A percentile compares a stretch with the other conserved stretches of the same genome.
phyloP scores from a whole-genome alignment of 2,797 vertebrate species.

The Cyclopterus lumpus region DNA sequence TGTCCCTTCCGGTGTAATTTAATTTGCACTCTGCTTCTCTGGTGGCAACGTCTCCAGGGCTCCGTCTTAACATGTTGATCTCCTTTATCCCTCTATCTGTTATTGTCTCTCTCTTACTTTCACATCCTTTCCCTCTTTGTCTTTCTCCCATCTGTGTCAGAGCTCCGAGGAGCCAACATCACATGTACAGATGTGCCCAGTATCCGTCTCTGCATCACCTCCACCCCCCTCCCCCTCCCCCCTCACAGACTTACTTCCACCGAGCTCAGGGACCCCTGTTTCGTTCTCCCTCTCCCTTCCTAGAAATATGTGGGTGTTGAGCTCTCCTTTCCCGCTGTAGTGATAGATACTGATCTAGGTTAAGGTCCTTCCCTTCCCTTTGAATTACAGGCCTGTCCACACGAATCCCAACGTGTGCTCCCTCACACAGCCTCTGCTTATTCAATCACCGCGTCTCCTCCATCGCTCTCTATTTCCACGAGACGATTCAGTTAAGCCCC shows the following conservation, averaged over 20 bases:
- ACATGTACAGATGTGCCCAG: conserved; percentile 45
- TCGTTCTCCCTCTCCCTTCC: conserved; percentile 36
- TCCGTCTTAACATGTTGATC: conserved; percentile 74
- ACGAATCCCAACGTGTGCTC: conserved; percentile 50
- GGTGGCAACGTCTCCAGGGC: conserved; percentile 79
- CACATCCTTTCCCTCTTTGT: conserved; percentile 62
- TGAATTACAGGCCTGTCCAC: conserved; percentile 73
- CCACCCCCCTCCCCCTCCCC: conserved; percentile 18
- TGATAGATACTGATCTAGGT: conserved; percentile 75
- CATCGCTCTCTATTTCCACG: conserved; percentile 36
- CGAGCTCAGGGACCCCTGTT: conserved; percentile 32
- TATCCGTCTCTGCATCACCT: conserved; percentile 43
- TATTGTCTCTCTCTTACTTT: conserved; percentile 64
- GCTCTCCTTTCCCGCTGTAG: conserved; percentile 54
- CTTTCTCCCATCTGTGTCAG: conserved; percentile 70
- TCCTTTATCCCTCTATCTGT: conserved; percentile 62
- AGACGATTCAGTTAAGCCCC: conserved; percentile 20
- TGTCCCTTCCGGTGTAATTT: conserved; percentile 87
- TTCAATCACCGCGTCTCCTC: conserved; percentile 52
- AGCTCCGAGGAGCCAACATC: conserved; percentile 51
- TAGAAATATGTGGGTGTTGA: conserved; percentile 59
- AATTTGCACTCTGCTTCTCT: conserved; percentile 85
- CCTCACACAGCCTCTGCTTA: conserved; percentile 38
- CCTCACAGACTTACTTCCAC: conserved; percentile 28
- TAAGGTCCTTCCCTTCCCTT: conserved; percentile 69